phyloP scores from a whole-genome alignment of 1,140 invertebrate genomes.

The Eulimnadia texana region DNA sequence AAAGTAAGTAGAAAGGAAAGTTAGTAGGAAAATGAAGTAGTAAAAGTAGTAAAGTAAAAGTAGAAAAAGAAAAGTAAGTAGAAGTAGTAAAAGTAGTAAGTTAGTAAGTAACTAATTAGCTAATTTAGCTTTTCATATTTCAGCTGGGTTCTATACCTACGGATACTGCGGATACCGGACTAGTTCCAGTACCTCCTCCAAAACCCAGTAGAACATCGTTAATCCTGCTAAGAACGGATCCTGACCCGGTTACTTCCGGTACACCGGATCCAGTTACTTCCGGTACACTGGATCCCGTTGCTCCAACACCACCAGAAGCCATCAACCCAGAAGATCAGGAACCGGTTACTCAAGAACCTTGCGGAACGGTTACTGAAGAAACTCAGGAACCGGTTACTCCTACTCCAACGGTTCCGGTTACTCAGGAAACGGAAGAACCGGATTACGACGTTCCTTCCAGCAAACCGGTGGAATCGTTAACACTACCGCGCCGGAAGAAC shows the following conservation, averaged over 20 bases:
- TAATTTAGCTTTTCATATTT: too few species aligned
- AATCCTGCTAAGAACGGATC: conserved; percentile 16
- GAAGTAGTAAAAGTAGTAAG: too few species aligned
- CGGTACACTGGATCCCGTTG: not conserved
- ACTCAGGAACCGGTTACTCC: not conserved
- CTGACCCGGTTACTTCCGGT: not conserved
- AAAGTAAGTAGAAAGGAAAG: too few species aligned
- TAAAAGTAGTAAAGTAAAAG: too few species aligned
- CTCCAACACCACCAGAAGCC: not conserved
- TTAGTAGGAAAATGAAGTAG: too few species aligned
- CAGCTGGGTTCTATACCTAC: too few species aligned
- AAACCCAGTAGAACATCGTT: conserved; percentile 48
- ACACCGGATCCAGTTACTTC: not conserved
- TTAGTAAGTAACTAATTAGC: too few species aligned
- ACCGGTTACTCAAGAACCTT: conserved; percentile 2
- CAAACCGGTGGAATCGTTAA: not conserved
- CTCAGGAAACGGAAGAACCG: too few species aligned
- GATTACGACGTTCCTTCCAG: too few species aligned
- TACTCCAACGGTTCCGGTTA: too few species aligned
- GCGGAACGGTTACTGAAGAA: not conserved
- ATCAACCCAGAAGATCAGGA: not conserved
- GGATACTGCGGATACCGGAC: conserved; percentile 20
- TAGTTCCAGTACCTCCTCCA: conserved; percentile 40
- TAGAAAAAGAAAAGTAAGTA: too few species aligned
- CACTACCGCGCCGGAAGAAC: not conserved